Evolutionary conservation across 2,797 vertebrate species (phyloP).

Genomic region (Oceanodroma leucorhoa): DNA sequence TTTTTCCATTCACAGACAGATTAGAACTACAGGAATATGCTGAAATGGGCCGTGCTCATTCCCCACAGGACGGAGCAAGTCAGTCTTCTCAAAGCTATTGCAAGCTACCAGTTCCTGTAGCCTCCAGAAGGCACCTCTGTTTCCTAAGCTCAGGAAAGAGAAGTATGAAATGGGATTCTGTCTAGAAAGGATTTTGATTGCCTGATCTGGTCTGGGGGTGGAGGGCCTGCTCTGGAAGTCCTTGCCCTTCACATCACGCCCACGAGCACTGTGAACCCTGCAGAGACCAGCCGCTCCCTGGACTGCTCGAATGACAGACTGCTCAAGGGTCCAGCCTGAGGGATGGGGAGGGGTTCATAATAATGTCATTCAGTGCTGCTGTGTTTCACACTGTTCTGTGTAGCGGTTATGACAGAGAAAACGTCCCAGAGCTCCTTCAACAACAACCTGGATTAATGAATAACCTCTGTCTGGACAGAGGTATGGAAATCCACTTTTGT

Average conservation of each 20-base stretch:
- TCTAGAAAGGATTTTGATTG: background rate
- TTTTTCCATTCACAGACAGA: background rate
- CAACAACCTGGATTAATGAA: background rate
- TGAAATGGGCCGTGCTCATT: background rate
- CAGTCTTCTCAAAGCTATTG: background rate
- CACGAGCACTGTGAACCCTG: rapidly evolving
- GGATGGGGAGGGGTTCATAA: background rate
- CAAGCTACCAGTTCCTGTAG: background rate
- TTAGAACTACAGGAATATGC: background rate
- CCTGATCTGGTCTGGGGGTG: background rate
- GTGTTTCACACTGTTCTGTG: background rate
- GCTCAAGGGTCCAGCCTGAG: background rate
- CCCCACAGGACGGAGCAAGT: background rate
- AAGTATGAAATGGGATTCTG: background rate
- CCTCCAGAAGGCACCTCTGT: background rate
- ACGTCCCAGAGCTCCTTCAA: background rate
- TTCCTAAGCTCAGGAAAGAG: background rate
- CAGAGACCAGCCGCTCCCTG: background rate
- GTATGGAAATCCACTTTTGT: rapidly evolving
- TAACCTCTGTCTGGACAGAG: background rate
- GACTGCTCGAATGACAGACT: background rate
- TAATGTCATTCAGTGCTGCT: rapidly evolving
- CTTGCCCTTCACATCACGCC: background rate
- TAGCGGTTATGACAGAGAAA: background rate
- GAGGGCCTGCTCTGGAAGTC: background rate